Base-by-base conservation (phyloP, 2,113 vertebrate species). In the Bettongia penicillata region DNA sequence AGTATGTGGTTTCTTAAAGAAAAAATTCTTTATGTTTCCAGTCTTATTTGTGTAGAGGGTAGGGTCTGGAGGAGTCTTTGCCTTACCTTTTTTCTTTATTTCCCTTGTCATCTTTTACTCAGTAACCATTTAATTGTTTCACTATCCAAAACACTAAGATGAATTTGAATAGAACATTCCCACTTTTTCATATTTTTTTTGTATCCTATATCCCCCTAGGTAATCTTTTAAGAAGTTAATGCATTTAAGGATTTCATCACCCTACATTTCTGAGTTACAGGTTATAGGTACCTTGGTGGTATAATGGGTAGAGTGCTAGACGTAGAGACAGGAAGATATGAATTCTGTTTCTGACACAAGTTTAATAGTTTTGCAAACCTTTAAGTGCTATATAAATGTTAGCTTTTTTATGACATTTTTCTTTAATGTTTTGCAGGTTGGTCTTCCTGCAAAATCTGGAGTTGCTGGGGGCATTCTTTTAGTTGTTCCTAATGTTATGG, bases 401-500 rank as follows among this genome's bases (percentile, higher is more conserved):
- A 89, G 31, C 19, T 55, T 47, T 91, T 57, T 14, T 95, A 61
- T 94, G 12, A 23, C 22, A 2, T 26, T 57, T 93, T 97, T n/a
- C 95, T 52, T 52, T 28, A 53, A 95, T 98, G 91, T 96, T 94
- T 97, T 94, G 7, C 96, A 99, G 99, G 99, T 99, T 94, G 99
- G 99, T 48, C 99, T 99, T 95, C 99, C 99, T 50, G 99, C 99
- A 28, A 99, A 99, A 97, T 99, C 99, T 0, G 99, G 99, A 9
- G 99, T 99, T 93, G 98, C 99, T 2, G 99, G 99, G 0, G 99
- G 99, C 8, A 99, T 99, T 96, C 99, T 99, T 97, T 98, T 99
- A 98, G 99, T 99, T 24, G 99, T 99, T 89, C 99, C 99, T 16
- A 99, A 99, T 91, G 99, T 99, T 97, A 99, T 99, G 99, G 99